A percentile compares a stretch with the other conserved stretches of the same genome.
Conservation (phyloP, 2,888 invertebrate genomes). For the Drosophila buzzatii region DNA sequence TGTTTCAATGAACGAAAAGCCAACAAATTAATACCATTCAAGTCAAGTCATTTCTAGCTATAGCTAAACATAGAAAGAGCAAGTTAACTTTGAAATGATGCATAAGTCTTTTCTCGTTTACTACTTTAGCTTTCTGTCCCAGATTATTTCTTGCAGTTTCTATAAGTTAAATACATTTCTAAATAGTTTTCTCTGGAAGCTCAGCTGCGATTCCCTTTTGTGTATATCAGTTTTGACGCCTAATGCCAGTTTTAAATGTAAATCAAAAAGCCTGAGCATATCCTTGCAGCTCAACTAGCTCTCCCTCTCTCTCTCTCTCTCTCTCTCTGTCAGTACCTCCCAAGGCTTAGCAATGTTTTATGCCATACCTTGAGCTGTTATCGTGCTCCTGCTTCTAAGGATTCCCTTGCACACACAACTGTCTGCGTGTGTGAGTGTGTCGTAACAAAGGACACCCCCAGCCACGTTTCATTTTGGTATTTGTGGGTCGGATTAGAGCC, state of each 20-base stretch:
- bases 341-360: conserved; percentile 2
- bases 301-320: background rate
- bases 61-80: background rate
- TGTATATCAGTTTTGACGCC: conserved; percentile 1
- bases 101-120: background rate
- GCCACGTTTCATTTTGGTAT: conserved; percentile 37
- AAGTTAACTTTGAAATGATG: background rate
- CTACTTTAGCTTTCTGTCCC: background rate
- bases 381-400: conserved; percentile 61
- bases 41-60: background rate
- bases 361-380: conserved; percentile 28
- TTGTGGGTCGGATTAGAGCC: conserved; percentile 76
- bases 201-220: conserved; percentile 1
- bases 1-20: background rate
- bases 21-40: background rate
- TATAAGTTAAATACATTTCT: background rate
- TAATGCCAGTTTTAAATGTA: conserved; percentile 2
- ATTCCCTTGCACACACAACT: conserved; percentile 48
- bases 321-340: background rate
- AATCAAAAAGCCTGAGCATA: conserved; percentile 11
- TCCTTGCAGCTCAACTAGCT: conserved; percentile 8
- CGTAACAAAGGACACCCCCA: conserved; percentile 58
- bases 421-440: background rate
- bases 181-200: background rate
- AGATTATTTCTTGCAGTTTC: background rate